Evolutionary conservation across 2,888 invertebrate genomes (phyloP), one percentile per base, ranked within the genome.

Genomic region (Ametastegia equiseti): DNA sequence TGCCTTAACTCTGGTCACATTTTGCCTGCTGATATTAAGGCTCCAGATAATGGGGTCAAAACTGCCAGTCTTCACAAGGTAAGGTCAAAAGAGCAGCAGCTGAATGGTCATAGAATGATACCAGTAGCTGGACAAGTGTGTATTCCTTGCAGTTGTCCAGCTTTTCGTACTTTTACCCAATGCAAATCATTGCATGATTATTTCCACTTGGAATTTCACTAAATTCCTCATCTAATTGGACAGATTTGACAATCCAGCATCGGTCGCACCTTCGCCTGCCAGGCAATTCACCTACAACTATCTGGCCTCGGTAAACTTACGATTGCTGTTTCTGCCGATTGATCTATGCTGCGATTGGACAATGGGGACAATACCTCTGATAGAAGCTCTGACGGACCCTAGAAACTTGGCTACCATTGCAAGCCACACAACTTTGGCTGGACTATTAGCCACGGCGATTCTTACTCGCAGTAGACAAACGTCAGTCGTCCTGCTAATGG

Each of bases 271-370:
- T 7, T 95, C 96, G 9, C 98, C 98, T 27, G 92, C 94, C 39
- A 94, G 98, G 83, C 98, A 98, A 90, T 93, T 99, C 82, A 98
- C 98, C 19, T 98, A 97, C 93, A 97, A 97, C 91, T 98, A 98
- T 93, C 94, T 99, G 85, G 95, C 98, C 83, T 96, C 97, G 78
- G 94, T 98, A 84, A 99, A 99, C 92, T 94, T 96, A 80, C 98
- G 98, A 97, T 93, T 99, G 85, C 93, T 99, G 84, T 94, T 98
- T 80, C 95, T 97, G 88, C 99, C 99, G 1, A 96, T 96, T 86
- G 95, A 97, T 86, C 94, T 99, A 81, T 98, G 98, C 93, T 98
- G 98, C 92, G 99, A 99, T 93, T 99, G 98, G 98, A 99, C 98
- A 67, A 99, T 99, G 99, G 98, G 97, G 79, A 98, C 98, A 7